These are phyloP conservation scores for Eledona agricola DNA, from an alignment of 2,888 invertebrate species.

Conservation along the genomic window DNA sequence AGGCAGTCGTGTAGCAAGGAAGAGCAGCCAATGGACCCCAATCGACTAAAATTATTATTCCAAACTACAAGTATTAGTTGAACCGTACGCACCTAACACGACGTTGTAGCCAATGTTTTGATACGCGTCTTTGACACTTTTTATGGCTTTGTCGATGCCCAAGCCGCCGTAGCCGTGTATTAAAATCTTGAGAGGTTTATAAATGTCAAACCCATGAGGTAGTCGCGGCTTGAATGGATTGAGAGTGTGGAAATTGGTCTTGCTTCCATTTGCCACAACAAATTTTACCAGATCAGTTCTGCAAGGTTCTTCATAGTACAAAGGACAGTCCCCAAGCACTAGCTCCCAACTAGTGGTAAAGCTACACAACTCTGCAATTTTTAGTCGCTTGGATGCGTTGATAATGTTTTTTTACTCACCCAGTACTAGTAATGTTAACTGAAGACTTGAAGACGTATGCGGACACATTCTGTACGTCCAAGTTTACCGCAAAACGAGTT, in stretches of 20 bases:
- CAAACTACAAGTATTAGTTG: background rate
- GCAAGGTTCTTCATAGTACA: constrained; percentile 60
- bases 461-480: no score
- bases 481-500: no score
- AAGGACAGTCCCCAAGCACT: constrained; percentile 49
- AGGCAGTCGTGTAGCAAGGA: constrained; percentile 69
- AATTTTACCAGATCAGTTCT: constrained; percentile 55
- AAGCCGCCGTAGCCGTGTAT: constrained; percentile 63
- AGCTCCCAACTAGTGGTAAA: constrained; percentile 22
- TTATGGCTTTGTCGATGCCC: constrained; percentile 56
- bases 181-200: constrained; percentile 54
- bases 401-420: constrained; percentile 6
- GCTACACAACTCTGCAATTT: constrained; percentile 3
- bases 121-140: constrained; percentile 55
- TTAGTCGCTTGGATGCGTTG: background rate
- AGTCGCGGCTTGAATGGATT: constrained; percentile 54
- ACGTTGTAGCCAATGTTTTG: constrained; percentile 54
- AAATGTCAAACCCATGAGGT: constrained; percentile 48
- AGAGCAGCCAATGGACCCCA: constrained; percentile 64
- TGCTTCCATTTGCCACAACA: constrained; percentile 50
- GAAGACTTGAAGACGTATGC: no score
- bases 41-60: constrained; percentile 61
- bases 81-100: constrained; percentile 47
- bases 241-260: constrained; percentile 42
- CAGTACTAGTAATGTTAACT: no score